phyloP scores from a whole-genome alignment of 1,140 invertebrate genomes.

The Pogonus chalceus region DNA sequence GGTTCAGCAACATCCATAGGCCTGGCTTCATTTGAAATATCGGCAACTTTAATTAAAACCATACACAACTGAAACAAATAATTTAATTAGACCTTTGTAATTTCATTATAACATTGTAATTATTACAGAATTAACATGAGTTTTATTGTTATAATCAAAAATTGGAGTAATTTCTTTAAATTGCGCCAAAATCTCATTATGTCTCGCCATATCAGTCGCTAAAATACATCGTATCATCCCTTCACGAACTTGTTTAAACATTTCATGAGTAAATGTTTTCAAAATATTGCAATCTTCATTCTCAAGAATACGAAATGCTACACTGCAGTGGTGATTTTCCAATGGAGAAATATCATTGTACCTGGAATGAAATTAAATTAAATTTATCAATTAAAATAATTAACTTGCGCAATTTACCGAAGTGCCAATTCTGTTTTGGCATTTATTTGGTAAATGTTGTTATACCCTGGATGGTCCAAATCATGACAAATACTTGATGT shows the following conservation, averaged over 20 bases:
- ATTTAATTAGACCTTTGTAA: neutral
- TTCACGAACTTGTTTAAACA: conserved; percentile 55
- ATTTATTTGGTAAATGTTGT: conserved; percentile 85
- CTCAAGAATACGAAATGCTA: conserved; percentile 72
- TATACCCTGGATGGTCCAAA: conserved; percentile 84
- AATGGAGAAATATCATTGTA: conserved; percentile 85
- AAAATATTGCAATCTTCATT: conserved; percentile 70
- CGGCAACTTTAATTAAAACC: conserved; percentile 79
- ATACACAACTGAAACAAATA: conserved; percentile 55
- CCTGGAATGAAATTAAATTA: conserved; percentile 21
- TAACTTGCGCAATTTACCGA: conserved; percentile 30
- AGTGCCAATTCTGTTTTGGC: conserved; percentile 75
- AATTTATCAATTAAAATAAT: neutral
- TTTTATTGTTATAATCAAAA: conserved; percentile 65
- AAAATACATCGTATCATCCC: conserved; percentile 78
- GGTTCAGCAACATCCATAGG: conserved; percentile 78
- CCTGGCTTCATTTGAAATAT: conserved; percentile 78
- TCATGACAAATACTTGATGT: conserved; percentile 84
- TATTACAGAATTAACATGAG: conserved; percentile 70
- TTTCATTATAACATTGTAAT: neutral
- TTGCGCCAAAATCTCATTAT: conserved; percentile 74
- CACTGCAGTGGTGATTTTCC: conserved; percentile 84
- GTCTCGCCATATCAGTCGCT: conserved; percentile 79
- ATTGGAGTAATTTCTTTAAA: conserved; percentile 59
- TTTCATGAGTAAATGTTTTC: conserved; percentile 50